Evolutionary conservation across 2,113 vertebrate species (phyloP), one percentile per base, ranked within the genome.

Genomic region (Prinia subflava): DNA sequence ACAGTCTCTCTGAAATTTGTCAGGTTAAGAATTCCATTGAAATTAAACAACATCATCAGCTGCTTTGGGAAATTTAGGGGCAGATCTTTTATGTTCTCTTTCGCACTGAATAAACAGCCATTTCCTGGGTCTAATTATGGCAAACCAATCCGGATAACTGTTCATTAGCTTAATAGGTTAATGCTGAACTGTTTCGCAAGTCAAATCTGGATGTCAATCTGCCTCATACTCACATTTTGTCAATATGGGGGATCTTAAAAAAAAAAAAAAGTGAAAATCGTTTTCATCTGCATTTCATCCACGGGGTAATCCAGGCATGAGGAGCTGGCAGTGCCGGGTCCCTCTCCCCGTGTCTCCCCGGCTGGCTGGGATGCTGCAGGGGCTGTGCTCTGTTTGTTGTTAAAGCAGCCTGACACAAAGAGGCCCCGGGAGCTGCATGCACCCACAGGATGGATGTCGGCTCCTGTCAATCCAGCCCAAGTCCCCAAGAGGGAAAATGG

Each of bases 341-440:
- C 64, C 46, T 92, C 50, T 89, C 44, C 33, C 53, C 3, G 20
- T 46, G n/a, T 67, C 74, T 47, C 69, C 46, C 41, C 1, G 0
- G 4, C 65, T 60, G 88, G 70, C 18, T 31, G 25, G 50, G 92
- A 25, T 46, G 92, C 92, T 96, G 63, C 92, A 86, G 95, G 92
- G 94, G 76, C 83, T 83, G 75, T 25, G 86, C 65, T 67, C 27
- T 92, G 95, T 88, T 96, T 95, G 90, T 94, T 96, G 90, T 93
- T 96, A 86, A 90, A 96, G 46, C 90, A 92, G 53, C 59, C 86
- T 96, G 95, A 93, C 95, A 96, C 85, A 92, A 90, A 95, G 95
- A 92, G 62, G 88, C 96, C 95, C 75, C 71, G 0, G 90, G 95
- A 93, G 87, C 90, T 96, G 87, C 90, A 7, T 31, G 94, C 95